Evolutionary conservation across 2,797 vertebrate species (phyloP).

Genomic region (Cossypha niveicapilla): DNA sequence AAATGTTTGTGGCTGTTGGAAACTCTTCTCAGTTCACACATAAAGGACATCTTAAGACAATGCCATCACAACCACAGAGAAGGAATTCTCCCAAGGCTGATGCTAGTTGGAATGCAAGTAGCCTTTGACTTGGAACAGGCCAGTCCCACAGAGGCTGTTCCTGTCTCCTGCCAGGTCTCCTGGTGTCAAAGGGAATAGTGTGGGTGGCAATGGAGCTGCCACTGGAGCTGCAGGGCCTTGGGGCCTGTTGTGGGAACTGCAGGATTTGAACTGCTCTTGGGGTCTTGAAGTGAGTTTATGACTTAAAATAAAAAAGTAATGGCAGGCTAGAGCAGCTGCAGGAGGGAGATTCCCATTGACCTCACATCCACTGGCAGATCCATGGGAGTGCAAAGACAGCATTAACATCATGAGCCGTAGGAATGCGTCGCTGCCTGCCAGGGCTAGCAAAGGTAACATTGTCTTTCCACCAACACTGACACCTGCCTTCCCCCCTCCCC

Average conservation of each 20-base stretch:
- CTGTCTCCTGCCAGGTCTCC: background rate
- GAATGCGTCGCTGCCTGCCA: rapidly evolving
- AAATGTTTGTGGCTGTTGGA: background rate
- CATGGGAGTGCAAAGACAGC: background rate
- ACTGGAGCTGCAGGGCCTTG: background rate
- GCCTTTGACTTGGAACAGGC: background rate
- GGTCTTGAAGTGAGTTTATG: background rate
- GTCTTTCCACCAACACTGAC: background rate
- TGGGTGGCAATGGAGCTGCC: background rate
- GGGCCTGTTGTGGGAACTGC: background rate
- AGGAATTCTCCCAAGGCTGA: background rate
- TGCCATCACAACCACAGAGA: background rate
- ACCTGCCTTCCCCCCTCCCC: background rate
- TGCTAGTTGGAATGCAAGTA: background rate
- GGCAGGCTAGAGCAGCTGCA: background rate
- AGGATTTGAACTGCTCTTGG: background rate
- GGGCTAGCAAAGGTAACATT: background rate
- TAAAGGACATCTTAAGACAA: background rate
- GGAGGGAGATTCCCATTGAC: background rate
- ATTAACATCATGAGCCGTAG: background rate
- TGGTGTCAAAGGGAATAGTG: background rate
- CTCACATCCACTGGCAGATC: background rate
- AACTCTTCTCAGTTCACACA: background rate
- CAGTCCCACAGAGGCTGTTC: background rate
- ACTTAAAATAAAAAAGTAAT: background rate